Evolutionary conservation across 2,888 invertebrate genomes (phyloP), one percentile per base, ranked within the genome.

Genomic region (Ecliptopera silaceata): DNA sequence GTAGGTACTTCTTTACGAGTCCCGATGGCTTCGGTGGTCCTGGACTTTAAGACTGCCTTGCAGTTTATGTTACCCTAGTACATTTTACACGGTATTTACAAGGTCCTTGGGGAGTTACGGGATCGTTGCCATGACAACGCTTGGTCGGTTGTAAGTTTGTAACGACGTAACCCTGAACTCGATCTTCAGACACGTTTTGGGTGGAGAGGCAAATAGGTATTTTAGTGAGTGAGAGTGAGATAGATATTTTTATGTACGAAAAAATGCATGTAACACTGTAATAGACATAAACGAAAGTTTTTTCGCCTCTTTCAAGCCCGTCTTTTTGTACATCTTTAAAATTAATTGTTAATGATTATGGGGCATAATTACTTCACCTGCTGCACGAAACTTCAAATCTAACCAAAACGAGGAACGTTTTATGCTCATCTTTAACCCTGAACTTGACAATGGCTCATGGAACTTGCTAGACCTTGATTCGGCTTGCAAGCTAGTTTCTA

Each of bases 41-140:
- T 17, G 43, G 15, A 26, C 29, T 31, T 31, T 36, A 15, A 22
- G 6, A 45, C 53, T 56, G 71, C 74, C 69, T 71, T 61, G 53
- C 59, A 50, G 59, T 41, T 73, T 74, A 78, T 88, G 81, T 56
- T 62, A 50, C 58, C 88, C 81, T 88, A 69, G 87, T 88, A 85
- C 72, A 68, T 73, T 74, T 84, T 85, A 86, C 84, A 86, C 81
- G 75, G 75, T 75, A 77, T 81, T 87, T 88, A 87, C 87, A 86
- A 81, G 84, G 74, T 85, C 85, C 83, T 76, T 74, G 52, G 79
- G 82, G 80, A 82, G 65, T 64, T 57, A 56, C 63, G 68, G 66
- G 69, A 47, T 55, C 66, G 54, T 63, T 68, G 60, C 60, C 53
- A 69, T 68, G 56, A 68, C 59, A 64, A 76, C 69, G 39, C 22